phyloP scores from a whole-genome alignment of 2,113 vertebrate genomes.

The Rafetus swinhoei region DNA sequence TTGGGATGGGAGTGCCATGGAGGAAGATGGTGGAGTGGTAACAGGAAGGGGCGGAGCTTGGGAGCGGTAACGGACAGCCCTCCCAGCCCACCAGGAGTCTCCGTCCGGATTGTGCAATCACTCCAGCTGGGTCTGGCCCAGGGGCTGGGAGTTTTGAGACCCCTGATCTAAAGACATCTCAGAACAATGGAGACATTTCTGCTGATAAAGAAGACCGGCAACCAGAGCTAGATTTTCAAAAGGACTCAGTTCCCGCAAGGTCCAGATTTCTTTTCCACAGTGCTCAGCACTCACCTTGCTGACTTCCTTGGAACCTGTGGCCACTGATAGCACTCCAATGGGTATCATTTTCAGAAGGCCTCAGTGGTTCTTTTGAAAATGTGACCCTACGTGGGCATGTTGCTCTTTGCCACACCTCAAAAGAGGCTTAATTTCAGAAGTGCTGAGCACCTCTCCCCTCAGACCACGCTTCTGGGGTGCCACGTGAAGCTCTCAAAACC shows the following conservation, averaged over 20 bases:
- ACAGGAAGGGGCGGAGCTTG: too few relatives aligned
- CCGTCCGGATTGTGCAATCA: too few relatives aligned
- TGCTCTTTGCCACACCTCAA: neutral
- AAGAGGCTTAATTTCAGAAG: neutral
- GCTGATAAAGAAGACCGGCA: neutral
- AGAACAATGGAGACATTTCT: neutral
- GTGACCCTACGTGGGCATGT: neutral
- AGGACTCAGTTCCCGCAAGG: neutral
- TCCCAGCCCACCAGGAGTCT: too few relatives aligned
- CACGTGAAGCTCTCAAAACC: neutral
- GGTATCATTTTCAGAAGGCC: neutral
- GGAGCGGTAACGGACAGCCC: too few relatives aligned
- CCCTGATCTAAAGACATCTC: neutral
- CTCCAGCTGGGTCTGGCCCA: too few relatives aligned
- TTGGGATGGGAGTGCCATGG: too few relatives aligned
- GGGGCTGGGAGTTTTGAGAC: too few relatives aligned
- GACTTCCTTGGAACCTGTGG: neutral
- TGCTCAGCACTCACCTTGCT: neutral
- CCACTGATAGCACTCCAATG: neutral
- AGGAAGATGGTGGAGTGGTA: too few relatives aligned
- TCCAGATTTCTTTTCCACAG: neutral
- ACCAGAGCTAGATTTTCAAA: accelerated
- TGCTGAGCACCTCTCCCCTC: neutral
- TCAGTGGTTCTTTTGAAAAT: neutral
- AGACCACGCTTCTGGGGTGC: neutral